Evolutionary conservation across 1,140 invertebrate species (phyloP).

Genomic region (Drepana arcuata): DNA sequence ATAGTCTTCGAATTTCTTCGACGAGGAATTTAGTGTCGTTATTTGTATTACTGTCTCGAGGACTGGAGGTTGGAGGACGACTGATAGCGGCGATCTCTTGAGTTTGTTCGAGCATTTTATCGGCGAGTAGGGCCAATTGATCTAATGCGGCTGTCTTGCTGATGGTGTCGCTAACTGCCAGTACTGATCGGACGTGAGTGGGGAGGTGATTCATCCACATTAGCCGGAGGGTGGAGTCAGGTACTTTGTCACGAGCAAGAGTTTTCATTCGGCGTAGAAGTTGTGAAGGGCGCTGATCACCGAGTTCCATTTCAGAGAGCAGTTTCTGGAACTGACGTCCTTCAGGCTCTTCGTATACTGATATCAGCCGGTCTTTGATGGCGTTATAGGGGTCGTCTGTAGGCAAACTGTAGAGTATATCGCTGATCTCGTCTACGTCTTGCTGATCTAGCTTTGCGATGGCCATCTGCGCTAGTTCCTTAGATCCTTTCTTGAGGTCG

Average conservation of each 20-base stretch:
- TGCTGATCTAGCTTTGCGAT: not conserved
- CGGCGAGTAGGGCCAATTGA: constrained; percentile 2
- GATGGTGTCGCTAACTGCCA: constrained; percentile 4
- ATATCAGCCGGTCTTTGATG: constrained; percentile 1
- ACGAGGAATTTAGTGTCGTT: no score
- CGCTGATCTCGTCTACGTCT: constrained; percentile 1
- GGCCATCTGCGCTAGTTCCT: constrained; percentile 1
- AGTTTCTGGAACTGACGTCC: constrained; percentile 15
- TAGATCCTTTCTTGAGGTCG: constrained; percentile 3
- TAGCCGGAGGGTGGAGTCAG: constrained; percentile 11
- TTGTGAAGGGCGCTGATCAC: constrained; percentile 17
- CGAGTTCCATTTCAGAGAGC: constrained; percentile 17
- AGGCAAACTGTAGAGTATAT: constrained; percentile 1
- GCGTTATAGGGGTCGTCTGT: not conserved
- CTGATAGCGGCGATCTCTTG: no score
- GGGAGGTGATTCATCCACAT: constrained; percentile 19
- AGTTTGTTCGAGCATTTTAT: not conserved
- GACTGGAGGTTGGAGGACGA: no score
- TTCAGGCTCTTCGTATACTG: constrained; percentile 4
- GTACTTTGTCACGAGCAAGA: constrained; percentile 6
- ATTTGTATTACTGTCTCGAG: no score
- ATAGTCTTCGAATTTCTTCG: not conserved
- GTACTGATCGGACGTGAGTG: constrained; percentile 2
- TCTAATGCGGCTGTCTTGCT: no score
- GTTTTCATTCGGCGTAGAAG: constrained; percentile 15